A percentile compares a stretch with the other conserved stretches of the same genome.
Conservation (phyloP, 1,140 invertebrate genomes). For the Dryas iulia region DNA sequence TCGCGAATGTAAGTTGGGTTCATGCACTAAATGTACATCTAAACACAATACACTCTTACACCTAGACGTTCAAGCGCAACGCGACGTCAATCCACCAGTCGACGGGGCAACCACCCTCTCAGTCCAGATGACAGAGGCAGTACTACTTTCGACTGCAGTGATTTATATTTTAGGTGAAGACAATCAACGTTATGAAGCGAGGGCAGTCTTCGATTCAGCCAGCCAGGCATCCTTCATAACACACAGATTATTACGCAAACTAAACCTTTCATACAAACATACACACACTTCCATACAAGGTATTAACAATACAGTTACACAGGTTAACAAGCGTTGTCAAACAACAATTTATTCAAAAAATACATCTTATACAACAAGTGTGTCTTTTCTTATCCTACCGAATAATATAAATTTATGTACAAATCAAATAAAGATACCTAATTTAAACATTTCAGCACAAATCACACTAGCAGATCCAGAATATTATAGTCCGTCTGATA, state of each 20-base stretch:
- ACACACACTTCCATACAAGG: not conserved
- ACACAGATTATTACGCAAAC: not conserved
- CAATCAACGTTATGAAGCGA: slow-evolving; percentile 20
- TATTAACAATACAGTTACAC: slow-evolving; percentile 11
- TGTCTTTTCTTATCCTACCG: slow-evolving; percentile 3
- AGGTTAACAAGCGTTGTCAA: slow-evolving; percentile 5
- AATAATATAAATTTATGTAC: not conserved
- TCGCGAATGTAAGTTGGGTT: not conserved
- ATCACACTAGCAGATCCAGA: slow-evolving; percentile 10
- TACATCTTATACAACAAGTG: not conserved
- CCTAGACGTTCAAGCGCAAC: not conserved
- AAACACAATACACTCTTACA: slow-evolving; percentile 6
- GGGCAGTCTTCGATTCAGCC: slow-evolving; percentile 24
- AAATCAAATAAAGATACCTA: slow-evolving; percentile 14
- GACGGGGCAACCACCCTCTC: slow-evolving; percentile 7
- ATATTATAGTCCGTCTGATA: slow-evolving; percentile 12
- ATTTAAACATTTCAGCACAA: slow-evolving; percentile 10
- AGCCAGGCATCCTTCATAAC: slow-evolving; percentile 25
- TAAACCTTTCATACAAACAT: not conserved
- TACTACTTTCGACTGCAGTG: not conserved
- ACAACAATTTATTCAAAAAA: slow-evolving; percentile 3
- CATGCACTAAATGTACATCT: slow-evolving; percentile 1
- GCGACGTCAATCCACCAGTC: not conserved
- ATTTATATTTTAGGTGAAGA: slow-evolving; percentile 14
- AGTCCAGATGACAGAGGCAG: slow-evolving; percentile 6